Percentiles rank a stretch among this genome's conserved stretches.
These are phyloP conservation scores for Chaetodon auriga DNA, from an alignment of 2,113 vertebrate genomes.

Conservation along the genomic window DNA sequence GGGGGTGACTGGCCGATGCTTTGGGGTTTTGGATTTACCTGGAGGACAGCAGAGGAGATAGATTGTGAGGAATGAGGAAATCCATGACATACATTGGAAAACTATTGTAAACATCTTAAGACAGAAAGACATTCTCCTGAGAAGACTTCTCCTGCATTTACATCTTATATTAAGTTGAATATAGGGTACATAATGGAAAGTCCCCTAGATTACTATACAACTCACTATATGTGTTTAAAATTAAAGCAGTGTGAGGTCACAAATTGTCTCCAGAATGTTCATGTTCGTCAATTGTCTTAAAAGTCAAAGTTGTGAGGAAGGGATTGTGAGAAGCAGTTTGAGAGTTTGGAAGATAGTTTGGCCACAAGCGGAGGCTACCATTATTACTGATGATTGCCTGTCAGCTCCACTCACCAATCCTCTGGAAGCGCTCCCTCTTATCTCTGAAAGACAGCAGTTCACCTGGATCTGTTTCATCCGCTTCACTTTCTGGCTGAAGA, in stretches of 20 bases:
- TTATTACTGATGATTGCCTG: background rate
- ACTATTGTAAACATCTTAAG: too few species aligned
- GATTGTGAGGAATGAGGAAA: background rate
- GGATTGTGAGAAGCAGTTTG: background rate
- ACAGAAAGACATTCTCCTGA: background rate
- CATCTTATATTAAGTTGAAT: background rate
- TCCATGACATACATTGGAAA: too few species aligned
- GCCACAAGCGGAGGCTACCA: background rate
- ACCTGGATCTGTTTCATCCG: constrained; percentile 33
- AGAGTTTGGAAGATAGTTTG: background rate
- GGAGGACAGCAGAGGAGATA: background rate
- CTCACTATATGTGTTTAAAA: background rate
- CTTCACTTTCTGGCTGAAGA: constrained; percentile 48
- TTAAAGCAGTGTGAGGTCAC: background rate
- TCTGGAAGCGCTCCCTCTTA: constrained; percentile 92
- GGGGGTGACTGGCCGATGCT: constrained; percentile 35
- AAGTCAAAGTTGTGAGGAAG: background rate
- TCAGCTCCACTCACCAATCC: constrained; percentile 84
- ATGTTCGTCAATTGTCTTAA: background rate
- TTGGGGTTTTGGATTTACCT: constrained; percentile 79
- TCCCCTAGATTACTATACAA: too few species aligned
- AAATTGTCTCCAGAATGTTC: background rate
- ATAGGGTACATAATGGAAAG: background rate
- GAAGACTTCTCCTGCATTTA: background rate
- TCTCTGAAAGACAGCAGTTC: constrained; percentile 85